These are phyloP conservation scores for Eonycteris spelaea DNA, from an alignment of 2,113 vertebrate genomes.

Conservation along the genomic window DNA sequence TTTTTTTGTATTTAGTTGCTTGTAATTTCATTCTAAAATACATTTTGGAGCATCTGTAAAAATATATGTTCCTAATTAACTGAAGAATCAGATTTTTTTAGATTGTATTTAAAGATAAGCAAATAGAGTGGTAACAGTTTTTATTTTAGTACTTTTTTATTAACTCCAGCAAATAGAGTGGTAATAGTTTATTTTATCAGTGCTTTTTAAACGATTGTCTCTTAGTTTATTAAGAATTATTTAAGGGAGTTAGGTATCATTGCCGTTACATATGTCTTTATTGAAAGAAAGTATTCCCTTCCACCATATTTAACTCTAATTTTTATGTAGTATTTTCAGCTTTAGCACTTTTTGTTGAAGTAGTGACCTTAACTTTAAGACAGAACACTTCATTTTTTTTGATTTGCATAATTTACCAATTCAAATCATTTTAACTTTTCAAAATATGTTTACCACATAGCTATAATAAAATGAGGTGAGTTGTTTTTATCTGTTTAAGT, in stretches of 20 bases:
- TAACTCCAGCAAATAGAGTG: too few species aligned
- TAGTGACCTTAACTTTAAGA: slow-evolving; percentile 14
- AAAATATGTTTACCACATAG: neutral
- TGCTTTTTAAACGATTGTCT: neutral
- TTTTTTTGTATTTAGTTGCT: slow-evolving; percentile 2
- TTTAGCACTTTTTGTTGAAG: neutral
- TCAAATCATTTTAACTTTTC: slow-evolving; percentile 16
- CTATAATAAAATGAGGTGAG: slow-evolving; percentile 15
- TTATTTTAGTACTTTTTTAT: neutral
- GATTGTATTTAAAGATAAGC: slow-evolving; percentile 26
- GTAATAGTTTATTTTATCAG: neutral
- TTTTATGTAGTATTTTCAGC: slow-evolving; percentile 1
- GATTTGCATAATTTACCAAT: slow-evolving; percentile 3
- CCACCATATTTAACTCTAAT: neutral
- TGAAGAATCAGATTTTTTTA: slow-evolving; percentile 13
- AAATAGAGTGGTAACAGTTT: neutral
- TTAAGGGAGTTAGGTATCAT: neutral
- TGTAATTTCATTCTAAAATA: slow-evolving; percentile 30
- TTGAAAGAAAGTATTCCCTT: neutral
- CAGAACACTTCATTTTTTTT: neutral
- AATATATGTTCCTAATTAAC: slow-evolving; percentile 18
- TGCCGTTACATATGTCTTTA: neutral
- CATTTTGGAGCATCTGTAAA: neutral
- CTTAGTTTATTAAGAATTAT: slow-evolving; percentile 16
- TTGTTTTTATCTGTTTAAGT: slow-evolving; percentile 2